Conservation (phyloP, 2,797 vertebrate genomes). For the Stomatorhinus walkeri region DNA sequence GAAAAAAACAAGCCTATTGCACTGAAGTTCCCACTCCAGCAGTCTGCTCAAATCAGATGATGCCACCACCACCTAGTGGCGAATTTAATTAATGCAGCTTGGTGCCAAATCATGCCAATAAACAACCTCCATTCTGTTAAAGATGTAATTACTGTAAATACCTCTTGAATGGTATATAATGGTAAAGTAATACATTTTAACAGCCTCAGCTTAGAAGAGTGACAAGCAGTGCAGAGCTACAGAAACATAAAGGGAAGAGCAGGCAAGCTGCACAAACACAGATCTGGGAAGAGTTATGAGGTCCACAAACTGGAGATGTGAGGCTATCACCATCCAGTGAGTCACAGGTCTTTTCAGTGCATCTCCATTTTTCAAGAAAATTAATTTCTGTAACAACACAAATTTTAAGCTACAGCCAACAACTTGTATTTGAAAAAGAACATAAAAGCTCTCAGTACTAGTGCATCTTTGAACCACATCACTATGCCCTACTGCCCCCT, state of each 20-base stretch:
- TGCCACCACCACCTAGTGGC: slow-evolving; percentile 21
- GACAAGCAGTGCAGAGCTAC: background rate
- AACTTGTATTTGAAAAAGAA: background rate
- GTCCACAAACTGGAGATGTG: background rate
- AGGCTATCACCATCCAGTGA: background rate
- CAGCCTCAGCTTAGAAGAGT: background rate
- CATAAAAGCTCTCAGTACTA: background rate
- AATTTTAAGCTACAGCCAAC: background rate
- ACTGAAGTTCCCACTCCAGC: slow-evolving; percentile 12
- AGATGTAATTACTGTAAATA: background rate
- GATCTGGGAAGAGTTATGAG: background rate
- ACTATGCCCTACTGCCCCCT: background rate
- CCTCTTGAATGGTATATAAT: background rate
- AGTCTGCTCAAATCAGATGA: background rate
- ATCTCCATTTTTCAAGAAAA: background rate
- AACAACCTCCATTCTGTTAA: background rate
- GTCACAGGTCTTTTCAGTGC: background rate
- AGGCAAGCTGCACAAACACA: background rate
- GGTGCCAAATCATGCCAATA: background rate
- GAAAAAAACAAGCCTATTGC: background rate
- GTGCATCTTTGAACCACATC: background rate
- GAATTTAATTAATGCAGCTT: background rate
- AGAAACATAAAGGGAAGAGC: background rate
- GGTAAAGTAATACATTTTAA: background rate
- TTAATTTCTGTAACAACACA: background rate